Percentiles rank a stretch among this genome's conserved stretches.
Conservation (phyloP, 2,888 invertebrate species). For the Pterostichus niger region DNA sequence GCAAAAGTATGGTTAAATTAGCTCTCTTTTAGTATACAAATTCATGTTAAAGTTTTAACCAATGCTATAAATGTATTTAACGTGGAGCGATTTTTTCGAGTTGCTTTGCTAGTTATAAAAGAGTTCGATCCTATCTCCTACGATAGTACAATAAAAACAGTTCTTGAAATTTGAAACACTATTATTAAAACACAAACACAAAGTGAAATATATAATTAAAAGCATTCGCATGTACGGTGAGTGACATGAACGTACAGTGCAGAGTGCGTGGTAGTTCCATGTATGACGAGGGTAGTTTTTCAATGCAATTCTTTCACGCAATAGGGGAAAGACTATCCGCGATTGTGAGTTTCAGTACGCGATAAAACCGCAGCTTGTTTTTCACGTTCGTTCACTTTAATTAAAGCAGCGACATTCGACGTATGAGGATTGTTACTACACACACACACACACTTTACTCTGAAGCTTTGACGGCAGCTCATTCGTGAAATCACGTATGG, state of each 20-base stretch:
- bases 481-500: slow-evolving; percentile 37
- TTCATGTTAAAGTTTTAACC: too few relatives aligned
- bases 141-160: too few relatives aligned
- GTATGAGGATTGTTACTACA: slow-evolving; percentile 21
- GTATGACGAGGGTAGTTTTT: not conserved
- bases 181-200: too few relatives aligned
- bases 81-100: too few relatives aligned
- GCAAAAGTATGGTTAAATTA: too few relatives aligned
- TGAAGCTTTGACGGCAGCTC: slow-evolving; percentile 19
- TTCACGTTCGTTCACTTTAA: slow-evolving; percentile 34
- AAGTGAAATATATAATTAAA: not conserved
- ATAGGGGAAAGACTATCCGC: not conserved
- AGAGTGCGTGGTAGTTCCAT: not conserved
- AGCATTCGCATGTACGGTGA: not conserved
- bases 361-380: slow-evolving; percentile 31
- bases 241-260: not conserved
- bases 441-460: slow-evolving; percentile 20
- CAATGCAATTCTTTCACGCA: slow-evolving; percentile 15
- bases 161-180: too few relatives aligned
- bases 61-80: too few relatives aligned
- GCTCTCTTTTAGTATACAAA: too few relatives aligned
- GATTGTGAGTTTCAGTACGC: slow-evolving; percentile 7
- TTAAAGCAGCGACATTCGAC: slow-evolving; percentile 26
- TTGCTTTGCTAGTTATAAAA: too few relatives aligned
- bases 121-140: too few relatives aligned